Evolutionary conservation across 2,113 vertebrate species (phyloP).

Genomic region (Chaetura pelagica): DNA sequence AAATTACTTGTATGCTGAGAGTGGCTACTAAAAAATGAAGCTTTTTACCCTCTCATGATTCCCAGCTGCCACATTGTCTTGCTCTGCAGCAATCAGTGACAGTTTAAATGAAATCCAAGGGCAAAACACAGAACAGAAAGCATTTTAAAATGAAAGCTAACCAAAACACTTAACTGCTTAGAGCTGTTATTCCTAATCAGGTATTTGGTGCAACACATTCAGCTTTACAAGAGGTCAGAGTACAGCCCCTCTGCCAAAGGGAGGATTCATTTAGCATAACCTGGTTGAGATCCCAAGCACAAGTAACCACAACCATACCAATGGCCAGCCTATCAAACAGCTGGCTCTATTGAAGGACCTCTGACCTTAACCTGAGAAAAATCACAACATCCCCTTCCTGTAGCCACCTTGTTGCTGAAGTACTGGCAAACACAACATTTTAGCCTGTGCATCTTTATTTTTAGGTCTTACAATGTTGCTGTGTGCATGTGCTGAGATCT

Average conservation of each 20-base stretch:
- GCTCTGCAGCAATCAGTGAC: neutral
- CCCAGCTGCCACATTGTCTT: neutral
- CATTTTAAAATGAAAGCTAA: neutral
- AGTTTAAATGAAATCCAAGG: neutral
- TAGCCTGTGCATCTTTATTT: neutral
- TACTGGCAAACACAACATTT: neutral
- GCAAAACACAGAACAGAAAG: neutral
- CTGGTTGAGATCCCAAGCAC: neutral
- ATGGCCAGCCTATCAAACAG: neutral
- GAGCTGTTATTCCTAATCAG: neutral
- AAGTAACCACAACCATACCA: neutral
- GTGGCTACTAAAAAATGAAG: neutral
- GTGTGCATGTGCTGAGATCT: rapidly evolving
- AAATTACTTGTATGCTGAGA: neutral
- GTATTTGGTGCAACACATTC: neutral
- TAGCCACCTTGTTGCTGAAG: neutral
- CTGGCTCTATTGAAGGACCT: neutral
- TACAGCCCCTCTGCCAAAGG: neutral
- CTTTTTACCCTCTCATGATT: neutral
- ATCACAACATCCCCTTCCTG: neutral
- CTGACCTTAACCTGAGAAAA: neutral
- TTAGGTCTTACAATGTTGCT: neutral
- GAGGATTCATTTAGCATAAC: neutral
- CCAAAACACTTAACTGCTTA: neutral
- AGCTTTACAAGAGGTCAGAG: neutral